Conservation (phyloP, 64 coral and sea anemone genomes). For the Orbicella faveolata region DNA sequence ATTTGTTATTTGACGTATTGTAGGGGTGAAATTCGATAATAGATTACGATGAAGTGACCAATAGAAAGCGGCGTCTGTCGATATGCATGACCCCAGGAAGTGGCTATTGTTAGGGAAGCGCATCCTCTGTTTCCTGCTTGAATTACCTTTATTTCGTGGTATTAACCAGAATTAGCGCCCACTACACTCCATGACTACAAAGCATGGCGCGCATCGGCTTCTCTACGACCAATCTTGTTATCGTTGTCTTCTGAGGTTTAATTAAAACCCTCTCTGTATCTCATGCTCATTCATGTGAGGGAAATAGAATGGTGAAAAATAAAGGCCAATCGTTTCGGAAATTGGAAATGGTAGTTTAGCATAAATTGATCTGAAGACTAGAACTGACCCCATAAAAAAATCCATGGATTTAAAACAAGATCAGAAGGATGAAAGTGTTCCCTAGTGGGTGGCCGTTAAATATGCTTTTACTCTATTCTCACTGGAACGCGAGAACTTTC, state of each 20-base stretch:
- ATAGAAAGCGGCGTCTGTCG: conserved; percentile 19
- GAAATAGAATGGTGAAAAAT: no score
- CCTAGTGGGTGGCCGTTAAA: conserved; percentile 24
- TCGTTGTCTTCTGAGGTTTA: background rate
- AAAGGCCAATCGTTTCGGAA: background rate
- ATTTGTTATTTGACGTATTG: conserved; percentile 53
- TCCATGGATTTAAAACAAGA: background rate
- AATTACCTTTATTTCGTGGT: conserved; percentile 38
- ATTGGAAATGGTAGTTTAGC: background rate
- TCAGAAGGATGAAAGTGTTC: background rate
- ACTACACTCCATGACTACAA: conserved; percentile 19
- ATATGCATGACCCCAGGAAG: conserved; percentile 31
- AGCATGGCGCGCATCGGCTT: background rate
- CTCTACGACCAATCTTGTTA: conserved; percentile 26
- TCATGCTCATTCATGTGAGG: background rate
- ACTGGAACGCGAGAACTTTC: background rate
- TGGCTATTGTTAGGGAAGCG: background rate
- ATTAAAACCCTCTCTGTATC: no score
- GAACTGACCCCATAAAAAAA: background rate
- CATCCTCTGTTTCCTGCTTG: conserved; percentile 27
- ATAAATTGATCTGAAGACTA: background rate
- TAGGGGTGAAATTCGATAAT: conserved; percentile 50
- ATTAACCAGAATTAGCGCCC: conserved; percentile 23
- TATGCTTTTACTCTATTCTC: background rate
- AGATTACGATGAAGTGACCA: conserved; percentile 60